phyloP scores from a whole-genome alignment of 2,888 invertebrate species.

The Athalia rosae region DNA sequence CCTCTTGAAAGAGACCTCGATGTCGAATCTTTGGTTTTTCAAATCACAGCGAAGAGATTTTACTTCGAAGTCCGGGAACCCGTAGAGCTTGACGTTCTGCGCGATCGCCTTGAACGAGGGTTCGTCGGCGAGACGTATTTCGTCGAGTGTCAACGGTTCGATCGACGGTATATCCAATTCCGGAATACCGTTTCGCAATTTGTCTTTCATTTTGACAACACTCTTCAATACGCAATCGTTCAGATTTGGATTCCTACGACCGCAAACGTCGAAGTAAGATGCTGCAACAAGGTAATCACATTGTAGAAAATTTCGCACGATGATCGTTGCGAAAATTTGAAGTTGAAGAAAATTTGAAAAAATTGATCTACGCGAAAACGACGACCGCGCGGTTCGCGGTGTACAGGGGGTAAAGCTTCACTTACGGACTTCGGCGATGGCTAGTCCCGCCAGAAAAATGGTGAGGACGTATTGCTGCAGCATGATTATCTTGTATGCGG shows the following conservation, averaged over 20 bases:
- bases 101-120: slow-evolving; percentile 59
- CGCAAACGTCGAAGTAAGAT: slow-evolving; percentile 57
- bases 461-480: slow-evolving; percentile 2
- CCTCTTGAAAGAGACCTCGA: slow-evolving; percentile 51
- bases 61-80: slow-evolving; percentile 54
- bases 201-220: slow-evolving; percentile 52
- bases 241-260: slow-evolving; percentile 62
- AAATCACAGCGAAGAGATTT: slow-evolving; percentile 55
- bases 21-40: slow-evolving; percentile 52
- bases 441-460: slow-evolving; percentile 47
- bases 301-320: background rate
- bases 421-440: slow-evolving; percentile 62
- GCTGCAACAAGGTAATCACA: background rate
- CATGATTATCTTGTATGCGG: background rate
- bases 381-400: background rate
- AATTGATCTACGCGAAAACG: background rate
- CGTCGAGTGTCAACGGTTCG: slow-evolving; percentile 62
- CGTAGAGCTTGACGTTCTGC: slow-evolving; percentile 58
- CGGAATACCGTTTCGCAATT: slow-evolving; percentile 62
- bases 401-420: slow-evolving; percentile 47
- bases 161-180: slow-evolving; percentile 64
- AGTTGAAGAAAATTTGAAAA: background rate
- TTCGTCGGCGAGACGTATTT: slow-evolving; percentile 56
- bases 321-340: background rate
- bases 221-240: slow-evolving; percentile 61